phyloP scores from a whole-genome alignment of 2,888 invertebrate genomes.

The Eupsilia transversa region DNA sequence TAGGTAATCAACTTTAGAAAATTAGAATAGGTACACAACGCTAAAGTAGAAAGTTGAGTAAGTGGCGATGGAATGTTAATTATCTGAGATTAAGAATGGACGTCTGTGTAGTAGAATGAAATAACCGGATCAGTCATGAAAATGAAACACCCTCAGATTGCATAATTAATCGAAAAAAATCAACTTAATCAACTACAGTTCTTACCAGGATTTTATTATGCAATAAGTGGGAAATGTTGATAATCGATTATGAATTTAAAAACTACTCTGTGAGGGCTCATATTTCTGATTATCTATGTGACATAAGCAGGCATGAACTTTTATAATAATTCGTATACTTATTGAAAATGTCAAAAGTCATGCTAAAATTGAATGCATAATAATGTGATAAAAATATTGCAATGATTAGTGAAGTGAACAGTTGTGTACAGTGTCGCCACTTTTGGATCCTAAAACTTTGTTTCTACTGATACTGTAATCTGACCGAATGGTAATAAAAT shows the following conservation, averaged over 20 bases:
- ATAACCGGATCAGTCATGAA: constrained; percentile 1
- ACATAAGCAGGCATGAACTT: constrained; percentile 8
- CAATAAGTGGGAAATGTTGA: constrained; percentile 4
- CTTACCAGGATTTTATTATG: constrained; percentile 13
- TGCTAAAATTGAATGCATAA: constrained; percentile 48
- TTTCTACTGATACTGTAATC: neutral
- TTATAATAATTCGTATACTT: constrained; percentile 5
- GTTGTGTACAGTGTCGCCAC: constrained; percentile 39
- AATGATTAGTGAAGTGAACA: constrained; percentile 57
- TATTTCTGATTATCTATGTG: constrained; percentile 3
- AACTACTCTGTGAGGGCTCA: constrained; percentile 13
- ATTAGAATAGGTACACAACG: too few relatives aligned
- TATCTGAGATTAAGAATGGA: constrained; percentile 25
- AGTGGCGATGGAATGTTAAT: neutral
- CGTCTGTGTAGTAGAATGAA: neutral
- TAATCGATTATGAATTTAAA: neutral
- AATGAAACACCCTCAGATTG: constrained; percentile 11
- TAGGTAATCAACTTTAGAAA: neutral
- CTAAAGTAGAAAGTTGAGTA: neutral
- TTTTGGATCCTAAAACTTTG: constrained; percentile 7
- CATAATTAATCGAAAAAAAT: neutral
- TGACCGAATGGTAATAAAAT: neutral
- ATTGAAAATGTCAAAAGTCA: constrained; percentile 32
- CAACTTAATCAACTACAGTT: constrained; percentile 20
- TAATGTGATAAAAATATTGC: constrained; percentile 38